These are phyloP conservation scores for Thryonomys swinderianus DNA, from an alignment of 2,113 vertebrate species.

Conservation along the genomic window DNA sequence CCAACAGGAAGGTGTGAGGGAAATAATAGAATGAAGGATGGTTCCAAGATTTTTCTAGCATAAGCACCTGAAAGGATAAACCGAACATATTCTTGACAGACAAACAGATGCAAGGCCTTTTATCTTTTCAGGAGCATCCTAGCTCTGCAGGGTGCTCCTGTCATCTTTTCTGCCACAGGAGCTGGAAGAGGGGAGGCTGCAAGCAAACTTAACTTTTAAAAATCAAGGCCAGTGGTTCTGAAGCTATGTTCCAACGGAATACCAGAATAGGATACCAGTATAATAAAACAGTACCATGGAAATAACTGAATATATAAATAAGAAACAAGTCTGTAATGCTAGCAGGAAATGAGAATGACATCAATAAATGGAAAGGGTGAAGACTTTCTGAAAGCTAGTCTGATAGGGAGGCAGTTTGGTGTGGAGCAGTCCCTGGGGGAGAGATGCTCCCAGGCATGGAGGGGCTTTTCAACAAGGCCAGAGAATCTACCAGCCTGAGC, in stretches of 20 bases:
- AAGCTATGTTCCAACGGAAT: background rate
- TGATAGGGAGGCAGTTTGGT: background rate
- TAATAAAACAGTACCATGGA: background rate
- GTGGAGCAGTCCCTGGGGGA: background rate
- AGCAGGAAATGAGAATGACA: background rate
- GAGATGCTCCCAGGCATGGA: background rate
- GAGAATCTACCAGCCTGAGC: background rate
- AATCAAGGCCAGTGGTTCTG: background rate
- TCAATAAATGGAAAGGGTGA: background rate
- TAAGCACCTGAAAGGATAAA: conserved; percentile 11
- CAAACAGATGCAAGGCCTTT: background rate
- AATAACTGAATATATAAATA: background rate
- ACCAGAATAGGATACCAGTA: background rate
- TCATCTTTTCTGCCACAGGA: background rate
- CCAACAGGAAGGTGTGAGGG: background rate
- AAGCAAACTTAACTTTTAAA: background rate
- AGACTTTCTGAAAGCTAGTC: background rate
- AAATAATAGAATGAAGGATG: background rate
- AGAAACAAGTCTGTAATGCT: background rate
- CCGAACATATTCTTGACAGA: background rate
- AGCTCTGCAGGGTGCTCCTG: background rate
- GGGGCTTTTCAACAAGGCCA: background rate
- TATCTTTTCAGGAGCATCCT: background rate
- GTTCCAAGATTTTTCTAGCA: background rate
- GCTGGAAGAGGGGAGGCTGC: background rate